phyloP scores from a whole-genome alignment of 2,888 invertebrate species.

The Sesia bembeciformis region DNA sequence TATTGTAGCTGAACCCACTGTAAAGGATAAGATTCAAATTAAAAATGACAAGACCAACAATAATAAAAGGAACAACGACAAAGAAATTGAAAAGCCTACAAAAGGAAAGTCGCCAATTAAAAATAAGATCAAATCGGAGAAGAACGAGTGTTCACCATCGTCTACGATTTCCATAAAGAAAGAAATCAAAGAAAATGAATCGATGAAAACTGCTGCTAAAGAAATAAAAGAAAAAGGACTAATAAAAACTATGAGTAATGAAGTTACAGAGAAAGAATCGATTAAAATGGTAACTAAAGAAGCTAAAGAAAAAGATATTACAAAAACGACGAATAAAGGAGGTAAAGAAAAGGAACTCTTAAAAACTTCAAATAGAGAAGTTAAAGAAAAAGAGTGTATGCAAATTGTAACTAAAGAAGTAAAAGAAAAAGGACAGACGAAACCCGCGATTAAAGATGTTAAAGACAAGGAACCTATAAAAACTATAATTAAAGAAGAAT shows the following conservation, averaged over 20 bases:
- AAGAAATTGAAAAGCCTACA: conserved; percentile 23
- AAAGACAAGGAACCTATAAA: conserved; percentile 17
- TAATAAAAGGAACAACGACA: conserved; percentile 30
- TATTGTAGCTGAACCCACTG: neutral
- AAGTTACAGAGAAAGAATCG: conserved; percentile 32
- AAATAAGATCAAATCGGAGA: conserved; percentile 29
- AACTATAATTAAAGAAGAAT: conserved; percentile 45
- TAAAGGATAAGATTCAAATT: conserved; percentile 11
- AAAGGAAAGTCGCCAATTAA: conserved; percentile 29
- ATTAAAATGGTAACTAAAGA: conserved; percentile 27
- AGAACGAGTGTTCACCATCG: conserved; percentile 15
- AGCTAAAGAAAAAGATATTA: conserved; percentile 10
- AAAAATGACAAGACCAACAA: conserved; percentile 25
- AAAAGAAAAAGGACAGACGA: conserved; percentile 24
- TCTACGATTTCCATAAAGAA: conserved; percentile 20
- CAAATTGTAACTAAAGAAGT: conserved; percentile 44
- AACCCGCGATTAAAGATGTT: conserved; percentile 11
- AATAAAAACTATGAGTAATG: conserved; percentile 37
- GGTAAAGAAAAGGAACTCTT: conserved; percentile 16
- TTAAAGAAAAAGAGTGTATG: conserved; percentile 11
- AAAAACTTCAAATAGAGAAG: conserved; percentile 43
- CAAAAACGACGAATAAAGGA: conserved; percentile 39
- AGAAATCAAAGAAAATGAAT: conserved; percentile 16
- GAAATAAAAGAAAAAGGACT: conserved; percentile 16
- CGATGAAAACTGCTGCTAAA: conserved; percentile 35